A percentile compares a stretch with the other conserved stretches of the same genome.
Evolutionary conservation across 2,888 invertebrate genomes (phyloP).

Genomic region (Marronus borbonicus): DNA sequence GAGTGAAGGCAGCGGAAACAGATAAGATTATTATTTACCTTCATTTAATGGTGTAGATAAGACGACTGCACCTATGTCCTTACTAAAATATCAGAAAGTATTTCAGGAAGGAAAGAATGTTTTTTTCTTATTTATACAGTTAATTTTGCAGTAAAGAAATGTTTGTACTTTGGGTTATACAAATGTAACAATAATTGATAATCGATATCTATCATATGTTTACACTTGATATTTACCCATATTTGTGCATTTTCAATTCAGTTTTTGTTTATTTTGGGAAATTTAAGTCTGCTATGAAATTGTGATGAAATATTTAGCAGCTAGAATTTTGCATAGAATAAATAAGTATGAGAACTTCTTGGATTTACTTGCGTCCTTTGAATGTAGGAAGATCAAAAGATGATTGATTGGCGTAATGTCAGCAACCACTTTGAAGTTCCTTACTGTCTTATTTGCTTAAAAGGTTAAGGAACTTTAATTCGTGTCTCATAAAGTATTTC

Average conservation of each 20-base stretch:
- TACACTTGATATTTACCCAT: too few relatives aligned
- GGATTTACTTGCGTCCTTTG: not conserved
- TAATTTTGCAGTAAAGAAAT: too few relatives aligned
- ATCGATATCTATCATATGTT: too few relatives aligned
- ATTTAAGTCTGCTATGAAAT: too few relatives aligned
- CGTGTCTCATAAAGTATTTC: not conserved
- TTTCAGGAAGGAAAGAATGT: too few relatives aligned
- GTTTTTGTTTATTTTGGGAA: too few relatives aligned
- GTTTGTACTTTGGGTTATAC: too few relatives aligned
- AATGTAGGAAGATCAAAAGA: constrained; percentile 14
- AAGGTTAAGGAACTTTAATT: constrained; percentile 7
- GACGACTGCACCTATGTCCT: not conserved
- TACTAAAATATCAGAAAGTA: not conserved
- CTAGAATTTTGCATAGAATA: not conserved
- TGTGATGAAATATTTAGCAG: too few relatives aligned
- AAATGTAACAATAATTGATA: too few relatives aligned
- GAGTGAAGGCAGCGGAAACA: constrained; percentile 32
- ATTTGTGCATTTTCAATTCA: too few relatives aligned
- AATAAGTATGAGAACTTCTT: constrained; percentile 11
- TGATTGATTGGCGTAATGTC: constrained; percentile 7
- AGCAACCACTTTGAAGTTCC: constrained; percentile 5
- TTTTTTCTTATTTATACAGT: too few relatives aligned
- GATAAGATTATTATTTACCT: constrained; percentile 42
- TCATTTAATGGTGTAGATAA: constrained; percentile 23
- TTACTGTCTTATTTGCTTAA: constrained; percentile 6